phyloP scores from a whole-genome alignment of 2,113 vertebrate genomes.

The Piaya cayana region DNA sequence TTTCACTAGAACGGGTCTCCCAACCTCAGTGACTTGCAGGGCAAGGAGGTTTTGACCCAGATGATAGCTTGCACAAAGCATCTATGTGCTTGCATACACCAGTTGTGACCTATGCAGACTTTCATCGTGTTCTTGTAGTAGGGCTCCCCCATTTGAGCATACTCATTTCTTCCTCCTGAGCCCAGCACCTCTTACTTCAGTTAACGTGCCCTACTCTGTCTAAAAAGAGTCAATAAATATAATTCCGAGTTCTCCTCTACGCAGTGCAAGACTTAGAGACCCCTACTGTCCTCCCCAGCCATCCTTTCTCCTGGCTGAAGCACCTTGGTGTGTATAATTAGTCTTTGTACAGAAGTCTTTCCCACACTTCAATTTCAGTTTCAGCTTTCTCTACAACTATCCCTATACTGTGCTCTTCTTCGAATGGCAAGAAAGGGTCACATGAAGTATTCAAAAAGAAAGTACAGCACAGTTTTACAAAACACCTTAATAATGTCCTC shows the following conservation, averaged over 20 bases:
- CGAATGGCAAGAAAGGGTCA: not conserved
- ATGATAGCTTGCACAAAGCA: not conserved
- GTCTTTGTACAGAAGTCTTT: not conserved
- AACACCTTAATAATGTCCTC: not conserved
- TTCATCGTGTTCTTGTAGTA: not conserved
- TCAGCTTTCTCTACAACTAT: not conserved
- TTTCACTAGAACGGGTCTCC: not conserved
- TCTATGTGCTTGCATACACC: not conserved
- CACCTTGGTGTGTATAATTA: not conserved
- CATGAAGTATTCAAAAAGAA: not conserved
- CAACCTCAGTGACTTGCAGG: not conserved
- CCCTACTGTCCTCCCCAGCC: not conserved
- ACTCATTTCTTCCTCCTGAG: not conserved
- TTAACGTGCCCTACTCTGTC: not conserved
- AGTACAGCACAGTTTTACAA: not conserved
- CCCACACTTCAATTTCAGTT: not conserved
- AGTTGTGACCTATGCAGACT: not conserved
- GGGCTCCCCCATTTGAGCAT: not conserved
- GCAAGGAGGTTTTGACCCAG: not conserved
- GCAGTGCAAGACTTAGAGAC: not conserved
- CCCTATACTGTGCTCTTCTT: not conserved
- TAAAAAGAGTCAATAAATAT: not conserved
- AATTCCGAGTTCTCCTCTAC: not conserved
- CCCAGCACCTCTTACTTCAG: not conserved
- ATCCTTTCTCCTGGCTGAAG: not conserved